Percentiles rank a stretch among this genome's conserved stretches.
These are phyloP conservation scores for Spea bombifrons DNA, from an alignment of 2,113 vertebrate genomes.

Conservation along the genomic window DNA sequence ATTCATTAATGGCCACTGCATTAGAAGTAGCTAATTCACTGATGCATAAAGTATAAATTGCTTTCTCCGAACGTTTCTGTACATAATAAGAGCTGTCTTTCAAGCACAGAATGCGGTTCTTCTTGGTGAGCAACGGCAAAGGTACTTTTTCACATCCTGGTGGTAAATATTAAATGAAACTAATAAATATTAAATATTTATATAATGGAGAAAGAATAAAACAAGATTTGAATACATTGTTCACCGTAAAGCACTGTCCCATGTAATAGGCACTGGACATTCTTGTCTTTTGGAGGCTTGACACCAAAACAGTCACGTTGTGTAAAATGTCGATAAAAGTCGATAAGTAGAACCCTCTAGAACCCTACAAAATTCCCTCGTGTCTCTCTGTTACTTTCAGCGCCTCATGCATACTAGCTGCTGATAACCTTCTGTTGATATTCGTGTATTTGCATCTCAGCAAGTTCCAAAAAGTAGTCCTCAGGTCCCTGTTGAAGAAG, in stretches of 20 bases:
- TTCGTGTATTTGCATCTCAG: slow-evolving; percentile 68
- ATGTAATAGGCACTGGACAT: slow-evolving; percentile 30
- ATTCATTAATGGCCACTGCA: slow-evolving; percentile 27
- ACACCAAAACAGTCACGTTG: background rate
- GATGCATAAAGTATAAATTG: background rate
- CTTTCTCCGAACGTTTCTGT: background rate
- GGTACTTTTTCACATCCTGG: background rate
- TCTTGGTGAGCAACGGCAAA: slow-evolving; percentile 1
- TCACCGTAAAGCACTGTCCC: slow-evolving; percentile 23
- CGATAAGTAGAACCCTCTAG: background rate
- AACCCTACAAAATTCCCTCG: slow-evolving; percentile 60
- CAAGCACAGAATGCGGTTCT: background rate
- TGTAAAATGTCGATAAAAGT: background rate
- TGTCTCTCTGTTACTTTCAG: slow-evolving; percentile 68
- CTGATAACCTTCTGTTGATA: slow-evolving; percentile 68
- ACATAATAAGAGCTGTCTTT: background rate
- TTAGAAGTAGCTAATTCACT: background rate
- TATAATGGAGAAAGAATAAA: background rate
- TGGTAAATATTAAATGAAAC: background rate
- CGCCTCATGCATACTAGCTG: slow-evolving; percentile 70
- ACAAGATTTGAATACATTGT: background rate
- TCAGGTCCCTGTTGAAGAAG: slow-evolving; percentile 70
- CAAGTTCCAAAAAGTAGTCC: slow-evolving; percentile 72
- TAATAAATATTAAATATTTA: slow-evolving; percentile 37
- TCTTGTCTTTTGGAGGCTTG: slow-evolving; percentile 19